Evolutionary conservation across 1,140 invertebrate species (phyloP).

Genomic region (Drosophila eugracilis): DNA sequence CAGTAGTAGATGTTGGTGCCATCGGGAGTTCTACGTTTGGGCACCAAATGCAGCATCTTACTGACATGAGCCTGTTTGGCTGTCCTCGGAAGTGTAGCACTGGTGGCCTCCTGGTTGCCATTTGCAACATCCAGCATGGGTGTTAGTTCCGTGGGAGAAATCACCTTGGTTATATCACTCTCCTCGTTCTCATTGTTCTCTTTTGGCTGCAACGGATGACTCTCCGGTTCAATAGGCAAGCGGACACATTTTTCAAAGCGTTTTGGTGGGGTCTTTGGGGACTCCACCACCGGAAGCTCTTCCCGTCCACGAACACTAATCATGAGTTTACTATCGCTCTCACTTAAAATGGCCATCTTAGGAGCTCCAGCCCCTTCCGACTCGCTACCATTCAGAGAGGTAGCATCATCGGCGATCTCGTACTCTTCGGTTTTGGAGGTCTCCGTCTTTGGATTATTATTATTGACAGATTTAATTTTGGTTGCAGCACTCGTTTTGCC

Average conservation of each 20-base stretch:
- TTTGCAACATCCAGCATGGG: slow-evolving; percentile 74
- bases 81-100: slow-evolving; percentile 69
- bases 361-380: slow-evolving; percentile 43
- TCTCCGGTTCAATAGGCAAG: slow-evolving; percentile 73
- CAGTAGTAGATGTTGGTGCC: slow-evolving; percentile 93
- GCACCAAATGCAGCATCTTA: slow-evolving; percentile 86
- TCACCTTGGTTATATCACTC: slow-evolving; percentile 6
- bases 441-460: slow-evolving; percentile 19
- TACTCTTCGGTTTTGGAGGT: slow-evolving; percentile 83
- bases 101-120: slow-evolving; percentile 81
- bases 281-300: slow-evolving; percentile 87
- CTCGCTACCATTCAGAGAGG: slow-evolving; percentile 84
- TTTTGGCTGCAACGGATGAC: slow-evolving; percentile 73
- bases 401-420: slow-evolving; percentile 87
- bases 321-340: slow-evolving; percentile 85
- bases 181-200: slow-evolving; percentile 51
- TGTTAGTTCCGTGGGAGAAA: slow-evolving; percentile 30
- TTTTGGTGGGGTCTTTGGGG: slow-evolving; percentile 25
- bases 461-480: slow-evolving; percentile 33
- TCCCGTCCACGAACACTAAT: slow-evolving; percentile 89
- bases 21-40: slow-evolving; percentile 91
- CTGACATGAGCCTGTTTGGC: slow-evolving; percentile 71
- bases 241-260: slow-evolving; percentile 70
- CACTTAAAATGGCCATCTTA: slow-evolving; percentile 84
- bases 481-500: slow-evolving; percentile 12